Base-by-base conservation (phyloP, 92 coral and sea anemone species). In the Umimayanthus chanpuru region DNA sequence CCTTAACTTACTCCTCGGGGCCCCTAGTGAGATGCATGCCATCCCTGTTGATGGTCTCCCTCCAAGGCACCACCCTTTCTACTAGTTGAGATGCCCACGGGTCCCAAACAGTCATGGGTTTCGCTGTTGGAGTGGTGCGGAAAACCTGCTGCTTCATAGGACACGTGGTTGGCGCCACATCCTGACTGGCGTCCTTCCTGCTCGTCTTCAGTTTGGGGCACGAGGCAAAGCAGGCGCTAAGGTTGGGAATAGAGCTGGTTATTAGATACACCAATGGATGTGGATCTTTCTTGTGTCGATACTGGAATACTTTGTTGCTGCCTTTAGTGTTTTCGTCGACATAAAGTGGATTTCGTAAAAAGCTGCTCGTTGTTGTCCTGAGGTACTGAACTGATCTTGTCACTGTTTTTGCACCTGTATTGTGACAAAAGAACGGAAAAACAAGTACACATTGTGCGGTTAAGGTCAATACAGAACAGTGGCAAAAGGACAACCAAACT, bases 211-310 rank as follows among this genome's bases (percentile, higher is more conserved):
- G 41, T 43, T 44, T 40, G 9, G 28, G 50, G 32, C 80, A 76
- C 11, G 80, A 76, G 23, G 56, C 80, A 44, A 76, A 76, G 55
- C 80, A 76, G 26, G 50, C 4, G 53, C 58, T 76, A 9, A 76
- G 55, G 55, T 76, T 76, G 4, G 80, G 80, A 39, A 76, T 76
- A 4, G 80, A 39, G 80, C 80, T 76, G 26, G 80, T 76, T 44
- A 76, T 40, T 16, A 76, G 56, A 26, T 12, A 76, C 29, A 76
- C 80, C 58, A 76, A 11, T n/a, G 25, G 29, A 36, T 40, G 53
- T 5, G 58, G 49, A 9, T 76, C 53, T 25, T 76, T 76, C 53
- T 39, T 16, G 41, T 44, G 23, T 39, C 80, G 49, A 18, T 76
- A 20, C 20, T 76, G 80, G 10, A 76, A 76, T 4, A 76, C 15